A percentile compares a stretch with the other conserved stretches of the same genome.
phyloP scores from a whole-genome alignment of 2,797 vertebrate species.

The Lates japonicus region DNA sequence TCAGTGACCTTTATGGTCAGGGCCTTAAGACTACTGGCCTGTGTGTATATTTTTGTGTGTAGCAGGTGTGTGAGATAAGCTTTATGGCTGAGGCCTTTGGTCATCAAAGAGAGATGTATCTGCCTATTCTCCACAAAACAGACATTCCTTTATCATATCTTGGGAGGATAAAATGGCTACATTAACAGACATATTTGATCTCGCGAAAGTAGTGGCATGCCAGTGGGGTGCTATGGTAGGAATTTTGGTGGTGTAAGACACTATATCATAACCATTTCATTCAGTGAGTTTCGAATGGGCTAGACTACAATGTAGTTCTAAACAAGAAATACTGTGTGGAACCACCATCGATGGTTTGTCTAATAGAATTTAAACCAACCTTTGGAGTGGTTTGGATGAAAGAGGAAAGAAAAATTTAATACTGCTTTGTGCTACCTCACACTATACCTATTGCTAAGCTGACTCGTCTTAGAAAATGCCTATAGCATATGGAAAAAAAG shows the following conservation, averaged over 20 bases:
- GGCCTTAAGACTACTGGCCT: conserved; percentile 49
- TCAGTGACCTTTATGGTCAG: conserved; percentile 60
- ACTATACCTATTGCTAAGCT: neutral
- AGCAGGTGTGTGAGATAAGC: conserved; percentile 70
- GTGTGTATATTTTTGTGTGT: conserved; percentile 39
- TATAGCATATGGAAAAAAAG: no score
- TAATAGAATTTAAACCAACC: conserved; percentile 32
- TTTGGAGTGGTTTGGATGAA: conserved; percentile 3
- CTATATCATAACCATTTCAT: conserved; percentile 13
- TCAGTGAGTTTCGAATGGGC: conserved; percentile 36
- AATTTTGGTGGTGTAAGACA: conserved; percentile 41
- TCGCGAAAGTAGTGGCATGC: conserved; percentile 63
- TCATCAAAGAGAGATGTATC: conserved; percentile 74
- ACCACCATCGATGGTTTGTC: conserved; percentile 14
- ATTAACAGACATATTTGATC: conserved; percentile 71
- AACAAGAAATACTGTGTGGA: conserved; percentile 27
- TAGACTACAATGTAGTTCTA: conserved; percentile 11
- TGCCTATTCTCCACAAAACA: conserved; percentile 72
- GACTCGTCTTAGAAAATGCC: neutral
- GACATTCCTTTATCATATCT: conserved; percentile 76
- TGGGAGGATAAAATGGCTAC: conserved; percentile 68
- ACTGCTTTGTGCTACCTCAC: neutral
- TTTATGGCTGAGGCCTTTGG: conserved; percentile 73
- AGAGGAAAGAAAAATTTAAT: neutral
- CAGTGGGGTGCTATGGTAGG: conserved; percentile 54